These are phyloP conservation scores for Varecia variegata DNA, from an alignment of 2,797 vertebrate species.

Conservation along the genomic window DNA sequence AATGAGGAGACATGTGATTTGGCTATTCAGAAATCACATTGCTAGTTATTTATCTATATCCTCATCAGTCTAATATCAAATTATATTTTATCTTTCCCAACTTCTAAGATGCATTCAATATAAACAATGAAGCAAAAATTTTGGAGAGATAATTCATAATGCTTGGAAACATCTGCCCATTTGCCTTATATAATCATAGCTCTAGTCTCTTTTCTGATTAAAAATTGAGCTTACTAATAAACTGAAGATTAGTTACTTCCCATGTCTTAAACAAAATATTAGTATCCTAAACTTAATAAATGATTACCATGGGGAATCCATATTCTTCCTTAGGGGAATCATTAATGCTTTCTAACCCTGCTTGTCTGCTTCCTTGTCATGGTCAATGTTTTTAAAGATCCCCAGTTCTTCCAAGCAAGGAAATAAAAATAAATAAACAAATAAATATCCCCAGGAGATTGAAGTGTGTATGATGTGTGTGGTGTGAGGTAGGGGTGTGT, in stretches of 20 bases:
- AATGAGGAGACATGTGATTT: background rate
- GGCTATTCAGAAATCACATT: background rate
- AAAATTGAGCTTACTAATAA: background rate
- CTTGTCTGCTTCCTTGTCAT: background rate
- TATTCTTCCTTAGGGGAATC: background rate
- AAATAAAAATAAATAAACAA: too few relatives aligned
- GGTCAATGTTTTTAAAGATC: background rate
- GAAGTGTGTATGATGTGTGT: background rate
- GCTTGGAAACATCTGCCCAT: background rate
- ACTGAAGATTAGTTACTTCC: background rate
- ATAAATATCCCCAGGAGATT: background rate
- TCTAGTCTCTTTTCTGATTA: background rate
- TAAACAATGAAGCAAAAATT: background rate
- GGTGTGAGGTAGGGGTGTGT: background rate
- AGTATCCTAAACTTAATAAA: background rate
- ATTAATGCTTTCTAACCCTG: background rate
- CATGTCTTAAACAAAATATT: background rate
- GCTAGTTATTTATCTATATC: background rate
- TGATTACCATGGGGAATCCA: background rate
- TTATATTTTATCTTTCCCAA: background rate
- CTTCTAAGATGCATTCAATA: background rate
- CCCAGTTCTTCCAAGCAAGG: background rate
- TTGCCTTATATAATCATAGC: background rate
- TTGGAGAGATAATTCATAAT: background rate
- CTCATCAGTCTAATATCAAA: background rate